Evolutionary conservation across 2,113 vertebrate genomes (phyloP).

Genomic region (Poicephalus gulielmi): DNA sequence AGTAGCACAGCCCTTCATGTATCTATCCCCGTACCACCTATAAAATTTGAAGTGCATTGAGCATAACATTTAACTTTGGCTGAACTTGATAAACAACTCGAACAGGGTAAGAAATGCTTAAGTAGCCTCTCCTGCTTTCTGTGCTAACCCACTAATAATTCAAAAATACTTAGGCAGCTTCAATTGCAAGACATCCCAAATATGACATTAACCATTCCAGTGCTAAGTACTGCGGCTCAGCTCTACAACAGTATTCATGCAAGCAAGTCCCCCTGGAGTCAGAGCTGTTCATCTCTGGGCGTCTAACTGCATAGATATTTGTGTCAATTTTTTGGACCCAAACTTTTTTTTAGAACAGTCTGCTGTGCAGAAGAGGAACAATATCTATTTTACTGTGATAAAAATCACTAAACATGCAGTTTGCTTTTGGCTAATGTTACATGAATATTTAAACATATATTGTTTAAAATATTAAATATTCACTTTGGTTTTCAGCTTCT

Average conservation of each 20-base stretch:
- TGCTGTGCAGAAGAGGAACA: background rate
- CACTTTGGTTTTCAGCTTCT: background rate
- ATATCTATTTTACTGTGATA: background rate
- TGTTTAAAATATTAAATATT: background rate
- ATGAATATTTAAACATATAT: background rate
- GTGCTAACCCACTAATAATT: background rate
- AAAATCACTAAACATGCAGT: background rate
- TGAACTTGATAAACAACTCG: slow-evolving; percentile 39
- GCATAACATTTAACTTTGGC: slow-evolving; percentile 58
- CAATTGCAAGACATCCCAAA: background rate
- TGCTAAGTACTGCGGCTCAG: background rate
- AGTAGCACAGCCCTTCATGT: slow-evolving; percentile 18
- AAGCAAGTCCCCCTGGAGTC: background rate
- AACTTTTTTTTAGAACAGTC: background rate
- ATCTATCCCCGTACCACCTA: slow-evolving; percentile 50
- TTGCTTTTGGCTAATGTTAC: background rate
- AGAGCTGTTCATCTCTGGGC: background rate
- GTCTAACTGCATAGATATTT: background rate
- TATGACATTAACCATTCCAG: background rate
- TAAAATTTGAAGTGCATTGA: slow-evolving; percentile 47
- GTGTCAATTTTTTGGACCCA: background rate
- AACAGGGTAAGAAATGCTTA: slow-evolving; percentile 18
- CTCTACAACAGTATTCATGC: background rate
- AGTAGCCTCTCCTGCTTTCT: background rate
- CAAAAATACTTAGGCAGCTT: background rate